Conservation (phyloP, 1,140 invertebrate species). For the Lucilia cuprina region DNA sequence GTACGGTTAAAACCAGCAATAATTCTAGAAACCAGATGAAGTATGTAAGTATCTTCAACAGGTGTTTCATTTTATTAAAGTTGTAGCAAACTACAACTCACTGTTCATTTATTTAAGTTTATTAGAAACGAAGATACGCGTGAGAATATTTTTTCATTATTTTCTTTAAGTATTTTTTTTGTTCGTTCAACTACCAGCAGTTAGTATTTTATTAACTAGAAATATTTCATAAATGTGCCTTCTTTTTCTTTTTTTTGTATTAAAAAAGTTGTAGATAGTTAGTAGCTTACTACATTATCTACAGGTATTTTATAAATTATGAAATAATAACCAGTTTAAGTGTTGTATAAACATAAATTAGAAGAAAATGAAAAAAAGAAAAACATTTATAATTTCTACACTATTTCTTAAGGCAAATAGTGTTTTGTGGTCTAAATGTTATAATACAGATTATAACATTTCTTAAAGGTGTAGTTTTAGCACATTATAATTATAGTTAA, state of each 20-base stretch:
- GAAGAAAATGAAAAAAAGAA: too few species aligned
- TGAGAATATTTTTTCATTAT: conserved; percentile 10
- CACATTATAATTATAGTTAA: too few species aligned
- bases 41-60: neutral
- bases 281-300: too few species aligned
- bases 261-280: too few species aligned
- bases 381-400: neutral
- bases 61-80: conserved; percentile 4
- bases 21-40: too few species aligned
- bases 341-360: too few species aligned
- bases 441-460: too few species aligned
- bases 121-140: neutral
- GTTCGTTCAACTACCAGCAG: neutral
- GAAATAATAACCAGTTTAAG: neutral
- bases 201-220: neutral
- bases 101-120: neutral
- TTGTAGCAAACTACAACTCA: neutral
- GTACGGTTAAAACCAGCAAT: too few species aligned
- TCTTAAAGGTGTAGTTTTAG: too few species aligned
- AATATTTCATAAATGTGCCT: neutral
- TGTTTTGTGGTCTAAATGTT: too few species aligned
- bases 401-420: neutral
- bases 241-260: neutral
- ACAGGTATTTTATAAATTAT: neutral
- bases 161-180: neutral